A percentile compares a stretch with the other conserved stretches of the same genome.
phyloP scores from a whole-genome alignment of 2,888 invertebrate species.

The Xestoiulus laeticollis region DNA sequence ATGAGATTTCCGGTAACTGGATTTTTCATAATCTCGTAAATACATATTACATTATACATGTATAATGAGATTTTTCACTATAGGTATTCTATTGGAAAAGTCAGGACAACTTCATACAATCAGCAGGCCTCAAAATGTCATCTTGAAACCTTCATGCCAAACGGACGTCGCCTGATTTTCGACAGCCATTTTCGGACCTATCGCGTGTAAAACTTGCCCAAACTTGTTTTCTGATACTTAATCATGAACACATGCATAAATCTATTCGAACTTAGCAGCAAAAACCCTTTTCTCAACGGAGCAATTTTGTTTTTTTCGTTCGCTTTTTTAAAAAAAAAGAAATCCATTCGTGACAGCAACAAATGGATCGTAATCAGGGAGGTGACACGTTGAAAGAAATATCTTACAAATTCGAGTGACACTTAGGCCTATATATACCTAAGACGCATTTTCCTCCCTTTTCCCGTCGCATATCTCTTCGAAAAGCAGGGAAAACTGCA shows the following conservation, averaged over 20 bases:
- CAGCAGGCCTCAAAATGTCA: too few relatives aligned
- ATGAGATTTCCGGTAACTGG: too few relatives aligned
- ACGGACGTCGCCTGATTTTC: too few relatives aligned
- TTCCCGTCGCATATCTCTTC: background rate
- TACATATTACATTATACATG: too few relatives aligned
- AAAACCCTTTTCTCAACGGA: background rate
- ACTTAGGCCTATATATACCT: background rate
- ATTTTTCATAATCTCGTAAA: too few relatives aligned
- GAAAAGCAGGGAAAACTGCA: background rate
- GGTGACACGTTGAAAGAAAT: conserved; percentile 11
- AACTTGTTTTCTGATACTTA: too few relatives aligned
- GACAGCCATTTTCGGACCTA: too few relatives aligned
- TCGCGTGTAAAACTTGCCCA: too few relatives aligned
- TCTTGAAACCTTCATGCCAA: too few relatives aligned
- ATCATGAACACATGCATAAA: background rate
- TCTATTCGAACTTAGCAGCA: background rate
- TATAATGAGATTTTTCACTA: too few relatives aligned
- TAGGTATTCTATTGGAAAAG: too few relatives aligned
- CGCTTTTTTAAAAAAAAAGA: background rate
- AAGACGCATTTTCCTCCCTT: background rate
- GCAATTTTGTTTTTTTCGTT: background rate
- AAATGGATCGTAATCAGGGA: conserved; percentile 39
- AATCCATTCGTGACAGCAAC: background rate
- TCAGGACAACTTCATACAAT: too few relatives aligned
- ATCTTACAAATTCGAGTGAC: background rate